Conservation (phyloP, 2,113 vertebrate genomes). For the Coregonus clupeaformis region DNA sequence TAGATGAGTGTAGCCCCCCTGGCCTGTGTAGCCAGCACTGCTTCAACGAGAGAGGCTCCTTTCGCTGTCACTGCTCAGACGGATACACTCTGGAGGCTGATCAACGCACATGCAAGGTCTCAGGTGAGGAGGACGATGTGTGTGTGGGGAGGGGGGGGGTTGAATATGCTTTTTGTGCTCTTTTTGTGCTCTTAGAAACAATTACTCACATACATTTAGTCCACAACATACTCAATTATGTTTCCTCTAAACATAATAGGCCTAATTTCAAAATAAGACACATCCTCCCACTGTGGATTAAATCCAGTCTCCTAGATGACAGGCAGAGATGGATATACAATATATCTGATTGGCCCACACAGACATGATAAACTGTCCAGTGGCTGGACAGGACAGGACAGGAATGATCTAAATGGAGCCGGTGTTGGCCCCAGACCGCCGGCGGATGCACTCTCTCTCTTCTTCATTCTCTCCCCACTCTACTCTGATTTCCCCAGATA, state of each 20-base stretch:
- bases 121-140: slow-evolving; percentile 75
- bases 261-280: slow-evolving; percentile 6
- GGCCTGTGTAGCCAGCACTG: slow-evolving; percentile 96
- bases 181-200: too few relatives aligned
- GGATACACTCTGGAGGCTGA: slow-evolving; percentile 86
- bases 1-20: slow-evolving; percentile 86
- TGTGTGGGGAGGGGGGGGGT: too few relatives aligned
- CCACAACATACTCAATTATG: neutral
- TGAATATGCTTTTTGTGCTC: too few relatives aligned
- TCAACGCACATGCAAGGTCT: slow-evolving; percentile 86
- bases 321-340: slow-evolving; percentile 12
- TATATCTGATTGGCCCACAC: slow-evolving; percentile 19
- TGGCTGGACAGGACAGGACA: slow-evolving; percentile 12
- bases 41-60: slow-evolving; percentile 91
- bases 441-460: slow-evolving; percentile 31
- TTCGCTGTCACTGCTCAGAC: slow-evolving; percentile 88
- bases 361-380: slow-evolving; percentile 28
- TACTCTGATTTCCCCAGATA: slow-evolving; percentile 78
- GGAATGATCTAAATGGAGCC: slow-evolving; percentile 30
- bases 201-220: neutral
- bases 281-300: slow-evolving; percentile 12
- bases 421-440: slow-evolving; percentile 29
- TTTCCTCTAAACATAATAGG: slow-evolving; percentile 1
- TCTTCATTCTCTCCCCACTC: slow-evolving; percentile 47
- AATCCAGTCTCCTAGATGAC: neutral